A percentile compares a stretch with the other conserved stretches of the same genome.
These are phyloP conservation scores for Tapera naevia DNA, from an alignment of 2,797 vertebrate species.

Conservation along the genomic window DNA sequence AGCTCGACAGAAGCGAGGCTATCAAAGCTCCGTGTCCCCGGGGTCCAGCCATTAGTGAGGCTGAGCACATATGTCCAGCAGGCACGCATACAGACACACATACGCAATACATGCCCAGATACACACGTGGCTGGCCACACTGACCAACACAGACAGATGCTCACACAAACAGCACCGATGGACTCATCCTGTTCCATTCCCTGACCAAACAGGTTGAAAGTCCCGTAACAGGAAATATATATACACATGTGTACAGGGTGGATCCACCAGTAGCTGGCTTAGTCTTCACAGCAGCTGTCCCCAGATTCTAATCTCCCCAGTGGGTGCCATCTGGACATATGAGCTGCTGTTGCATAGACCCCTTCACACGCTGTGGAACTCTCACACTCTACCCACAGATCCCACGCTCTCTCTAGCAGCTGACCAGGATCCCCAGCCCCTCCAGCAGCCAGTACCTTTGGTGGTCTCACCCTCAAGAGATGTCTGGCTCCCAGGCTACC, in stretches of 20 bases:
- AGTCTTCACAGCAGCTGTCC: neutral
- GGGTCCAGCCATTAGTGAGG: neutral
- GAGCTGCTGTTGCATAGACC: neutral
- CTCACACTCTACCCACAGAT: neutral
- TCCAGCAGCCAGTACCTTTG: neutral
- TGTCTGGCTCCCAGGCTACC: no score
- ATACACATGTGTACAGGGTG: fast-evolving
- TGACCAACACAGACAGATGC: neutral
- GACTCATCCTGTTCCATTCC: neutral
- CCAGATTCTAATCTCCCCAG: neutral
- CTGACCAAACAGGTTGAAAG: neutral
- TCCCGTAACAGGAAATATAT: neutral
- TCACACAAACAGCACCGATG: neutral
- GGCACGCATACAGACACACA: neutral
- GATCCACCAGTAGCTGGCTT: neutral
- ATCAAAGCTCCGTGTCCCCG: neutral
- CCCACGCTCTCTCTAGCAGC: neutral
- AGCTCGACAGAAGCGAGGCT: neutral
- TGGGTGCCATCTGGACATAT: fast-evolving
- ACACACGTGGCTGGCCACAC: neutral
- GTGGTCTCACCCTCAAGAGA: neutral
- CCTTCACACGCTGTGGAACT: neutral
- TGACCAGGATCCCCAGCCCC: neutral
- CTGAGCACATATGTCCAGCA: neutral
- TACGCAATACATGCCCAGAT: fast-evolving